A percentile compares a stretch with the other conserved stretches of the same genome.
These are phyloP conservation scores for Lycopodina hypogea DNA, from an alignment of 37 sponge, comb jelly and placozoan genomes.

Conservation along the genomic window DNA sequence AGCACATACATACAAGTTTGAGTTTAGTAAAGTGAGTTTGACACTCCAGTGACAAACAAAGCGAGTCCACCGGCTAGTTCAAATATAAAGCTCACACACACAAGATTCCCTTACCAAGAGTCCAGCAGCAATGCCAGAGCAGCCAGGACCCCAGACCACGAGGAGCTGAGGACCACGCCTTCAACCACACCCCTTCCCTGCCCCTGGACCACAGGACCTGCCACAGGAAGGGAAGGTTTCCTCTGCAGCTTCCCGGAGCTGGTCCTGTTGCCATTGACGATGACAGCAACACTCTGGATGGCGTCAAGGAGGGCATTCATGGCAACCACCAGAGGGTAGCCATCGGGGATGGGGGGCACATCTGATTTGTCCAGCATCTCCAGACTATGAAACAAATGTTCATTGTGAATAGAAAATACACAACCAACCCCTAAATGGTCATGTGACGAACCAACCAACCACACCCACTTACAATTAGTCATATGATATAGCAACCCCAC, in stretches of 20 bases:
- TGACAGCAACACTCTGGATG: conserved; percentile 54
- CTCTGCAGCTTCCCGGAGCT: background rate
- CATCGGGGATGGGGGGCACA: conserved; percentile 57
- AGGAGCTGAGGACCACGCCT: conserved; percentile 60
- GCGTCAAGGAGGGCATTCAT: conserved; percentile 68
- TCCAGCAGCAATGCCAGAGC: conserved; percentile 84
- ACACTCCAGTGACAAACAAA: too few relatives aligned
- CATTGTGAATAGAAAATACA: background rate
- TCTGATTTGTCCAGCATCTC: conserved; percentile 86
- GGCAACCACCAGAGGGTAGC: conserved; percentile 78
- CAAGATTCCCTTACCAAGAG: conserved; percentile 66
- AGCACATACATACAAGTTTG: too few relatives aligned
- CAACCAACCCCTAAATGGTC: too few relatives aligned
- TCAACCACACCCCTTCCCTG: conserved; percentile 30
- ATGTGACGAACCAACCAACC: too few relatives aligned
- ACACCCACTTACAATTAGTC: background rate
- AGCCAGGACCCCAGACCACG: conserved; percentile 87
- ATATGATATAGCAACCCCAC: too few relatives aligned
- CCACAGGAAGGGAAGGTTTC: conserved; percentile 2
- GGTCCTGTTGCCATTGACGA: conserved; percentile 17
- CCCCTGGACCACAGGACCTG: background rate
- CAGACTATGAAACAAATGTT: conserved; percentile 58
- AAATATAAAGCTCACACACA: too few relatives aligned
- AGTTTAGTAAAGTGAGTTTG: too few relatives aligned
- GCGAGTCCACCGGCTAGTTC: too few relatives aligned